Evolutionary conservation across 2,113 vertebrate species (phyloP).

Genomic region (Stigmatopora nigra): DNA sequence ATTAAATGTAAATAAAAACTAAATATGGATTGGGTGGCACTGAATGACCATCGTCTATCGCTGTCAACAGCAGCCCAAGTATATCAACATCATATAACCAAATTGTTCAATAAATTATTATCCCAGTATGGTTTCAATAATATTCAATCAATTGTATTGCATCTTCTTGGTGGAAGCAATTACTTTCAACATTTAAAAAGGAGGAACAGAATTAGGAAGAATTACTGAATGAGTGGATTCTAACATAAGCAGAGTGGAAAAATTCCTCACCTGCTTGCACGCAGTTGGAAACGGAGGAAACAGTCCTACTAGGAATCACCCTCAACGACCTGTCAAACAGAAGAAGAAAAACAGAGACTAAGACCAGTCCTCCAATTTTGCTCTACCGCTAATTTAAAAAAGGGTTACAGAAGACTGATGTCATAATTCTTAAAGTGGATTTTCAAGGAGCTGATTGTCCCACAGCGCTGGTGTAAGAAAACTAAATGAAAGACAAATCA

Average conservation of each 20-base stretch:
- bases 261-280: constrained; percentile 40
- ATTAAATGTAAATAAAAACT: not conserved
- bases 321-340: constrained; percentile 39
- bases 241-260: constrained; percentile 7
- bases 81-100: not conserved
- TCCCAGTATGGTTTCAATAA: not conserved
- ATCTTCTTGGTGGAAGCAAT: not conserved
- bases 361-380: constrained; percentile 10
- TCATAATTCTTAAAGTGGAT: not conserved
- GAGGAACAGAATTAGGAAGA: constrained; percentile 1
- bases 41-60: no score
- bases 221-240: not conserved
- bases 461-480: not conserved
- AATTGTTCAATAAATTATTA: no score
- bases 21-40: no score
- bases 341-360: constrained; percentile 26
- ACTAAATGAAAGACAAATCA: not conserved
- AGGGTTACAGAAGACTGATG: not conserved
- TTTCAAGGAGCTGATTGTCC: not conserved
- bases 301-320: constrained; percentile 8
- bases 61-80: no score
- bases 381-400: constrained; percentile 22
- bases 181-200: not conserved
- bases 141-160: not conserved
- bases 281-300: constrained; percentile 35